Percentiles rank a stretch among this genome's conserved stretches.
Evolutionary conservation across 2,113 vertebrate species (phyloP).

Genomic region (Crotalus tigris): DNA sequence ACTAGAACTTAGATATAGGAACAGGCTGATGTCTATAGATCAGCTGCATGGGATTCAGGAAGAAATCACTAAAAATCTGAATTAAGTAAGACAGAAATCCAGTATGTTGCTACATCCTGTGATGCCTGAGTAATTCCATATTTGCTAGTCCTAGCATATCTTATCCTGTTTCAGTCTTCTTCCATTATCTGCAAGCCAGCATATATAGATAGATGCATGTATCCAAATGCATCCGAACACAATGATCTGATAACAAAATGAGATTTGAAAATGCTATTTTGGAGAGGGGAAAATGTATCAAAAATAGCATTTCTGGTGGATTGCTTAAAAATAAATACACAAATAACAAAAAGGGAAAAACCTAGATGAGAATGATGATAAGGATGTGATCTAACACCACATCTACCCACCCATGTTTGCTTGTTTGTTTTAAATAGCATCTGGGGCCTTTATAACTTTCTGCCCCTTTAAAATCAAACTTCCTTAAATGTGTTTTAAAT

Average conservation of each 20-base stretch:
- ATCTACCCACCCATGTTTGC: not conserved
- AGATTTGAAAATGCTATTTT: not conserved
- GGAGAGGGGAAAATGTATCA: not conserved
- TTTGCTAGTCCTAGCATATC: not conserved
- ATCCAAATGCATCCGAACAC: not conserved
- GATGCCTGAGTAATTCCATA: not conserved
- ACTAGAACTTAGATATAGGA: not conserved
- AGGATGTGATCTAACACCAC: not conserved
- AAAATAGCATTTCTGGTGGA: not conserved
- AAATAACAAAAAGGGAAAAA: not conserved
- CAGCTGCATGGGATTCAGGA: not conserved
- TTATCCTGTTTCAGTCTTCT: not conserved
- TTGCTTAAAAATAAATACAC: not conserved
- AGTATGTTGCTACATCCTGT: not conserved
- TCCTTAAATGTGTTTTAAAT: conserved; percentile 2
- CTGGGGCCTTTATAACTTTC: not conserved
- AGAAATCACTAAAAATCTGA: not conserved
- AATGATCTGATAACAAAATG: not conserved
- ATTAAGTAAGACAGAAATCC: not conserved
- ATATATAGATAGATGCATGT: not conserved
- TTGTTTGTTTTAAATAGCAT: not conserved
- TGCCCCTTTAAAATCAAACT: not conserved
- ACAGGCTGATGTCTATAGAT: not conserved
- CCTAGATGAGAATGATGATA: not conserved
- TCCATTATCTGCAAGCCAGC: not conserved